Base-by-base conservation (phyloP, 2,888 invertebrate species). In the Tanaodytes sp. region DNA sequence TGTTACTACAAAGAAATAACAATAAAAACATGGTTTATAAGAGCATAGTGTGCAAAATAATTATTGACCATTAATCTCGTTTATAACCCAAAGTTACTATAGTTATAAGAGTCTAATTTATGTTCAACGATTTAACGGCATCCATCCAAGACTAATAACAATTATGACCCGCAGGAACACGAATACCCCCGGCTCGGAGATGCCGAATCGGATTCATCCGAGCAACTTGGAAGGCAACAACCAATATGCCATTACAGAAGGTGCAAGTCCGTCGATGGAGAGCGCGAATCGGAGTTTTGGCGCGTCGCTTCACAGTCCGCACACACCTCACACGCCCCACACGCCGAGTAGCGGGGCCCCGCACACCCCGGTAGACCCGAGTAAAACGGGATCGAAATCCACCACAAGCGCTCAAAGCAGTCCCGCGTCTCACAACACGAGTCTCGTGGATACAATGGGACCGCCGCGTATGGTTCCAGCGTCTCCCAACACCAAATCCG, bases 181-280 rank as follows among this genome's bases (percentile, higher is more conserved):
- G 61, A 76, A 75, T 61, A 82, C 75, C 73, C 79, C 76, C 55
- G 80, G 77, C 40, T 62, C 82, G 12, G 84, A 84, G 5, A 80
- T 84, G 64, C 64, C 80, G 27, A 82, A 80, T 48, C 77, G 84
- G 57, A 83, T 84, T 75, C 63, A 84, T 33, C 51, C 83, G n/a
- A 76, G 79, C 37, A 68, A 66, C 14, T 80, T 83, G 75, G 84
- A 83, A 12, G 78, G 70, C 31, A 77, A 72, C 42, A 81, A 74
- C 65, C 84, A 84, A 40, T 84, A 78, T 51, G 76, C 80, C 0
- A 79, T 84, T 73, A 77, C 82, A 1, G 84, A 84, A 39, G 83
- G 81, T 4, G 79, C 83, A 27, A 84, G 84, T 77, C 84, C 84
- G 16, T 84, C 84, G 64, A 84, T 84, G 79, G 84, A 84, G 27